Evolutionary conservation across 1,140 invertebrate genomes (phyloP).

Genomic region (Cataglyphis hispanica): DNA sequence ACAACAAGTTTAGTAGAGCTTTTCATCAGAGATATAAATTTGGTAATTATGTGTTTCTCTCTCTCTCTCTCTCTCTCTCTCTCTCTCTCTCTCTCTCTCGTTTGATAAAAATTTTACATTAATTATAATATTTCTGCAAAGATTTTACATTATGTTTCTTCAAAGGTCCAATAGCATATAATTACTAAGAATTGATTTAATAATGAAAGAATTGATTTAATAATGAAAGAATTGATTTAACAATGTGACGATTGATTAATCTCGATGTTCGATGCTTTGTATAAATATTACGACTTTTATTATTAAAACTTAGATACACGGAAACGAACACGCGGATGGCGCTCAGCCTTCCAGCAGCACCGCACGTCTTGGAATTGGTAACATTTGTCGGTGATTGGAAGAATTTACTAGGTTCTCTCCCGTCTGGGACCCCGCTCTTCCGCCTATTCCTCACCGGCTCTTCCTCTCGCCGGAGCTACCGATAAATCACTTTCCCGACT

Average conservation of each 20-base stretch:
- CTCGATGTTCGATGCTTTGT: neutral
- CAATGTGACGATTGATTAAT: neutral
- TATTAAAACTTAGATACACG: slow-evolving; percentile 50
- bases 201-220: too few relatives aligned
- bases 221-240: neutral
- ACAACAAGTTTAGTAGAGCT: too few relatives aligned
- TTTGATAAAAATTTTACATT: too few relatives aligned
- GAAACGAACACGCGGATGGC: neutral
- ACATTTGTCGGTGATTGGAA: slow-evolving; percentile 83
- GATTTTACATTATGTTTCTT: neutral
- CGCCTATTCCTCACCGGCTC: slow-evolving; percentile 73
- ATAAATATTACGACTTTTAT: slow-evolving; percentile 15
- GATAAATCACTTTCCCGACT: slow-evolving; percentile 81
- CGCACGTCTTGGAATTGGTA: slow-evolving; percentile 78
- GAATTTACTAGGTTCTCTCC: slow-evolving; percentile 78
- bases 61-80: too few relatives aligned
- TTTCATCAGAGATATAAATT: too few relatives aligned
- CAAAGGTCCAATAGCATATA: too few relatives aligned
- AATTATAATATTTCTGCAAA: too few relatives aligned
- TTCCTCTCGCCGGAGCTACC: slow-evolving; percentile 73
- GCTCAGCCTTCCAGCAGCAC: slow-evolving; percentile 38
- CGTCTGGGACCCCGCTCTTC: slow-evolving; percentile 43
- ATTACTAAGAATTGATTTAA: neutral
- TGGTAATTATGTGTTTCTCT: too few relatives aligned
- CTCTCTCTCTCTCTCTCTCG: too few relatives aligned